A percentile compares a stretch with the other conserved stretches of the same genome.
phyloP scores from a whole-genome alignment of 2,888 invertebrate genomes.

The Argyra leucocephala region DNA sequence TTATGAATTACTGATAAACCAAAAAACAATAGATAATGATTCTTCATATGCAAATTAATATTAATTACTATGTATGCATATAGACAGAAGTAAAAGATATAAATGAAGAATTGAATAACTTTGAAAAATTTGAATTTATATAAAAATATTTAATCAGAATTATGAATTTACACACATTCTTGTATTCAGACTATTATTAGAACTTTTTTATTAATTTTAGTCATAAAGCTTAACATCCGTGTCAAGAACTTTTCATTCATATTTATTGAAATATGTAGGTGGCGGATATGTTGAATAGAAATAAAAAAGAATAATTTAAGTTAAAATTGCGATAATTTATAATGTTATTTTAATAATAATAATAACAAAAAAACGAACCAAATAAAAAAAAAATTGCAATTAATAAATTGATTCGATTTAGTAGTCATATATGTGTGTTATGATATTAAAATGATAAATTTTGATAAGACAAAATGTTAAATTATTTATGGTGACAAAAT shows the following conservation, averaged over 20 bases:
- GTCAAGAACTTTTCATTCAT: background rate
- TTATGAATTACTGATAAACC: background rate
- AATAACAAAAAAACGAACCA: background rate
- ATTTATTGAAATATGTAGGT: background rate
- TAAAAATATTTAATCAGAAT: no score
- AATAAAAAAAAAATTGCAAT: background rate
- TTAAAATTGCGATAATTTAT: background rate
- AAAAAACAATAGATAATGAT: background rate
- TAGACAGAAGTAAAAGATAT: background rate
- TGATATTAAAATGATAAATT: background rate
- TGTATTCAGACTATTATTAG: background rate
- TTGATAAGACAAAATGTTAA: no score
- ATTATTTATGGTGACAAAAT: no score
- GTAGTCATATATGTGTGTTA: background rate
- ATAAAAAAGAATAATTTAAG: background rate
- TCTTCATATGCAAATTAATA: background rate
- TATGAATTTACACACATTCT: background rate
- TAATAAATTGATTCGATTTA: background rate
- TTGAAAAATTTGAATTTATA: background rate
- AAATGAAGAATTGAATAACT: background rate
- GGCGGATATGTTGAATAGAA: background rate
- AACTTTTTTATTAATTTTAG: background rate
- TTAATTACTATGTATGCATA: no score
- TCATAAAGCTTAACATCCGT: background rate
- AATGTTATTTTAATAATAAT: background rate